These are phyloP conservation scores for Sinopyrophorus schimmeli DNA, from an alignment of 2,888 invertebrate species.

Conservation along the genomic window DNA sequence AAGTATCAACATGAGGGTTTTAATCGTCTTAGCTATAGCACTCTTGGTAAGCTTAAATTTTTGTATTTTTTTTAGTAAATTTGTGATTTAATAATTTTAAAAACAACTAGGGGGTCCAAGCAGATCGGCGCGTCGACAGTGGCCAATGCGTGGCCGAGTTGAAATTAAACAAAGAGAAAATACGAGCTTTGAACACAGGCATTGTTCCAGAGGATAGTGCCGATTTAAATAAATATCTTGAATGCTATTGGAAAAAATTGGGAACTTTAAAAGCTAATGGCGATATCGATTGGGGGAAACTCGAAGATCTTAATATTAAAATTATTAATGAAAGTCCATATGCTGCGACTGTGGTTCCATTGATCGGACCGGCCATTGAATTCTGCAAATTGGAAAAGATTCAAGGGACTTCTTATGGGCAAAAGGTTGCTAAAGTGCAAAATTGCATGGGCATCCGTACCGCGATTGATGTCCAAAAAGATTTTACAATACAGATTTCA, in stretches of 20 bases:
- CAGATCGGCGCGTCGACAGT: not conserved
- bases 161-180: constrained; percentile 1
- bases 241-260: constrained; percentile 4
- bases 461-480: too few relatives aligned
- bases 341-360: too few relatives aligned
- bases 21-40: too few relatives aligned
- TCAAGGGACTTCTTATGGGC: not conserved
- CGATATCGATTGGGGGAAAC: not conserved
- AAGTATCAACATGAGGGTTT: too few relatives aligned
- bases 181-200: not conserved
- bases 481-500: too few relatives aligned
- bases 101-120: too few relatives aligned
- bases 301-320: too few relatives aligned
- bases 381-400: not conserved
- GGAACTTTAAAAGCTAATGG: not conserved
- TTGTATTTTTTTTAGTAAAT: too few relatives aligned
- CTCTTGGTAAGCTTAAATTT: too few relatives aligned
- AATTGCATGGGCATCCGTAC: not conserved
- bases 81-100: too few relatives aligned
- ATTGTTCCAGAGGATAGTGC: not conserved
- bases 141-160: not conserved
- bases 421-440: constrained; percentile 1
- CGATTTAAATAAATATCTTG: constrained; percentile 5
- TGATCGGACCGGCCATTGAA: too few relatives aligned
- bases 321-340: too few relatives aligned